Conservation (phyloP, 2,888 invertebrate species). For the Platerodrilus igneus region DNA sequence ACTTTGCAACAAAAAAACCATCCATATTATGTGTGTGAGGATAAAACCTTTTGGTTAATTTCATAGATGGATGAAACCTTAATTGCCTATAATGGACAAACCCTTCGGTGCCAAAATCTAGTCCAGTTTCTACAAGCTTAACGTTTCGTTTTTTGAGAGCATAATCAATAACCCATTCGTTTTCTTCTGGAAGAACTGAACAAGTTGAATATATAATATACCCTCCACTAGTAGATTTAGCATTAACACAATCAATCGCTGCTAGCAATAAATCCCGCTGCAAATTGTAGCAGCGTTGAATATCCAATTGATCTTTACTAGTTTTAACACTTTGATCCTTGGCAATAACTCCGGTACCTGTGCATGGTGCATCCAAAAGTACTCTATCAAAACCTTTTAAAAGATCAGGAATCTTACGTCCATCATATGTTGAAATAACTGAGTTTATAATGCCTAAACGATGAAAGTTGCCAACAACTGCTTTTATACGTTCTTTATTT, state of each 20-base stretch:
- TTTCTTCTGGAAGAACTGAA: conserved; percentile 96
- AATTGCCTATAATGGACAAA: conserved; percentile 82
- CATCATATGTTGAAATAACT: conserved; percentile 85
- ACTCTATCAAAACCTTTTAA: conserved; percentile 94
- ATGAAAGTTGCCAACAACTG: conserved; percentile 94
- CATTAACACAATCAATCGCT: conserved; percentile 95
- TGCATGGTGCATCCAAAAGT: conserved; percentile 95
- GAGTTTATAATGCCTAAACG: conserved; percentile 93
- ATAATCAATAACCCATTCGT: conserved; percentile 96
- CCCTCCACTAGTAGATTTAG: conserved; percentile 87
- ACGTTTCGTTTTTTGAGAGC: conserved; percentile 90
- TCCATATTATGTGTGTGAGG: conserved; percentile 99
- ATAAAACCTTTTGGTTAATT: conserved; percentile 86
- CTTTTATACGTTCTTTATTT: conserved; percentile 83
- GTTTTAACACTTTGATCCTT: conserved; percentile 97
- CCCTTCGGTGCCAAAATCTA: conserved; percentile 94
- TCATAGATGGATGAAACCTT: conserved; percentile 87
- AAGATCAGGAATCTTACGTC: conserved; percentile 70
- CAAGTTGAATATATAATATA: conserved; percentile 98
- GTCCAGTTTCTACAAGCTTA: conserved; percentile 86
- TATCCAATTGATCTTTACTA: conserved; percentile 82
- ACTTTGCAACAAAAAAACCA: conserved; percentile 97
- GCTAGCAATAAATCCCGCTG: conserved; percentile 89
- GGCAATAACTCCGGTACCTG: conserved; percentile 95
- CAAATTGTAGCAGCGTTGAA: conserved; percentile 85